phyloP scores from a whole-genome alignment of 2,113 vertebrate genomes.

The Chloropsis cyanopogon region DNA sequence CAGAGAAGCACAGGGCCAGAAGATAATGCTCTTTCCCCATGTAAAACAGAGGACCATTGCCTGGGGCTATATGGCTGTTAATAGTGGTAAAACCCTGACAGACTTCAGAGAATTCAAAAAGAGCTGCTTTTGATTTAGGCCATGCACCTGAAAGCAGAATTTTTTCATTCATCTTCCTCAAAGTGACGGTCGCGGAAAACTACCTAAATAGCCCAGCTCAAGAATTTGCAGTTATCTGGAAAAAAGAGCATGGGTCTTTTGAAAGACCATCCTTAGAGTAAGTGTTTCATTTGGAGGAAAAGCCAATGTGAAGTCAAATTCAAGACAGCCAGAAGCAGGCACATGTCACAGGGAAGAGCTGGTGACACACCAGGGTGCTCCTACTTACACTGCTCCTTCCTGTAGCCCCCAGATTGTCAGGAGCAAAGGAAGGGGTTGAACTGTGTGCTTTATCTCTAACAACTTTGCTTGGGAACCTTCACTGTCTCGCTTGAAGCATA shows the following conservation, averaged over 20 bases:
- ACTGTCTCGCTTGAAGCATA: background rate
- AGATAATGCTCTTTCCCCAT: fast-evolving
- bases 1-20: background rate
- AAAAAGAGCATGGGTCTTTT: background rate
- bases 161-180: slow-evolving; percentile 18
- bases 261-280: background rate
- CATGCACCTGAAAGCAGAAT: background rate
- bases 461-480: background rate
- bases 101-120: background rate
- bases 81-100: background rate
- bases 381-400: background rate
- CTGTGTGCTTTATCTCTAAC: background rate
- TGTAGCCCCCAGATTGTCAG: background rate
- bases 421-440: background rate
- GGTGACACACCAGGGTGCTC: fast-evolving
- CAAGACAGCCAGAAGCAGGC: background rate
- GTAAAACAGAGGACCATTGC: background rate
- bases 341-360: fast-evolving
- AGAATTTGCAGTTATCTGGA: background rate
- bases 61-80: background rate
- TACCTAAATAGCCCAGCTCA: background rate
- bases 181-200: background rate
- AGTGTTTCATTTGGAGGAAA: background rate
- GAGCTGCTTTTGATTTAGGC: slow-evolving; percentile 30
- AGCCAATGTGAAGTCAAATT: background rate